Evolutionary conservation across 2,113 vertebrate species (phyloP).

Genomic region (Lamprotornis superbus): DNA sequence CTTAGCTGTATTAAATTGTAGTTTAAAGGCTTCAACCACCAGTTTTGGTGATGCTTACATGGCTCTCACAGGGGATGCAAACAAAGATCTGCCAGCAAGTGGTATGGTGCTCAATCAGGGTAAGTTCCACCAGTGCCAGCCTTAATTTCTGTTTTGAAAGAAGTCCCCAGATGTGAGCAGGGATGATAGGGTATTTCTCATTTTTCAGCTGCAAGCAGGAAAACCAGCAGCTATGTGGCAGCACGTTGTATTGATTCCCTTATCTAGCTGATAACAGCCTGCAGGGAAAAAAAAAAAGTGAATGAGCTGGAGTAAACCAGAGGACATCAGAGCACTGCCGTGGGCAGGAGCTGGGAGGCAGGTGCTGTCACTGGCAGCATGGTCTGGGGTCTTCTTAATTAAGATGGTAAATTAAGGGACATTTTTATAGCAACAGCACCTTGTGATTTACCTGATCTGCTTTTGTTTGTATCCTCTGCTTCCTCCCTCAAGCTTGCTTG

Average conservation of each 20-base stretch:
- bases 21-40: neutral
- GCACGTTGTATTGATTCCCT: neutral
- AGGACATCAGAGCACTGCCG: accelerated
- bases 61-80: neutral
- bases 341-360: neutral
- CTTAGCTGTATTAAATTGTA: neutral
- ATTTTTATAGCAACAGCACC: neutral
- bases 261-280: neutral
- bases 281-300: neutral
- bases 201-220: neutral
- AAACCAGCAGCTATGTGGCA: accelerated
- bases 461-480: neutral
- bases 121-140: neutral
- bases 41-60: accelerated
- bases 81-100: neutral
- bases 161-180: neutral
- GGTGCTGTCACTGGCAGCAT: accelerated
- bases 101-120: neutral
- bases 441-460: neutral
- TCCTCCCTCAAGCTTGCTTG: neutral
- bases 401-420: neutral
- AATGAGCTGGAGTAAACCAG: neutral
- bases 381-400: neutral
- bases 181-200: neutral
- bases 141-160: neutral